Base-by-base conservation (phyloP, 2,113 vertebrate genomes). In the Vidua macroura region DNA sequence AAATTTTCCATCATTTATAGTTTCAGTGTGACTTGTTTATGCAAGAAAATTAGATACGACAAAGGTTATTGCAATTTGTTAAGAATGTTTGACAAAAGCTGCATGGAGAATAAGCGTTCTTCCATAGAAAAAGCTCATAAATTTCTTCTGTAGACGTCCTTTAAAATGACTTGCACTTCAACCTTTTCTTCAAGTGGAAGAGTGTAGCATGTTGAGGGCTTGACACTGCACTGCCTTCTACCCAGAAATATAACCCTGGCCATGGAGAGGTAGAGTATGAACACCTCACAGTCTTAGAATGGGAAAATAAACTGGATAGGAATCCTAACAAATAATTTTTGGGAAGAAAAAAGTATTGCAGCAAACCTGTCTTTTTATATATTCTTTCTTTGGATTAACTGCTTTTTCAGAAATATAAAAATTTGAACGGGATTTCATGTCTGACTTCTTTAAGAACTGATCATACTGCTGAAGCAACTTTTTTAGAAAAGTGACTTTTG, bases 1-100 rank as follows among this genome's bases (percentile, higher is more conserved):
- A 97, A 92, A 97, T 97, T 98, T 98, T 98, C 97, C 97, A 96
- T 96, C 96, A 96, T 98, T 97, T 97, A 94, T 96, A 96, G 91
- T 97, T 98, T 97, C 94, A 92, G 81, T 68, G 86, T 95, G 92
- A 87, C 96, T 96, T 98, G 97, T 98, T 98, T 97, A 97, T 96
- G 85, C 64, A 96, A 93, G 80, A 97, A 94, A 96, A 94, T 96
- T 93, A 98, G 96, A 94, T 96, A 97, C 79, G 93, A 95, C 94
- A 97, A 97, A 97, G 91, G 96, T 95, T 98, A 96, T 93, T 97
- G 92, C 90, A 95, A 97, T 97, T 96, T 94, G 74, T 96, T 96
- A 96, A 96, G 97, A 92, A 89, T 97, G 97, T 98, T 97, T 97
- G 97, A 98, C 95, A 97, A 95, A 93, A 95, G 86, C 76, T 74